These are phyloP conservation scores for Nanorana parkeri DNA, from an alignment of 2,113 vertebrate genomes.

Conservation along the genomic window DNA sequence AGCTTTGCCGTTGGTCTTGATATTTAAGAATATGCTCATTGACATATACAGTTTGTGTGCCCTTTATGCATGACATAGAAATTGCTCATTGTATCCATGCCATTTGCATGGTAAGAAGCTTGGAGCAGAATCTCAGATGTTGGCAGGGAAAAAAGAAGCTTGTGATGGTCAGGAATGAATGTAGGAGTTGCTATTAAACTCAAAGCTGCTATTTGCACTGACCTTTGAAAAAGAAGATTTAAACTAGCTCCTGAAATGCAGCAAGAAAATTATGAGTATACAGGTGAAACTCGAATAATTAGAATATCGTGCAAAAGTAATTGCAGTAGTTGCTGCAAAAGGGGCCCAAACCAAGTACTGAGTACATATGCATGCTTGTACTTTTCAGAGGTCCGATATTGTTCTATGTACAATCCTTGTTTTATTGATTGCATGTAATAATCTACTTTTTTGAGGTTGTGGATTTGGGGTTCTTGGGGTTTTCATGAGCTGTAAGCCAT, in stretches of 20 bases:
- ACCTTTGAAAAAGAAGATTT: slow-evolving; percentile 37
- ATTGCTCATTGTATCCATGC: slow-evolving; percentile 36
- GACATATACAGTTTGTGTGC: slow-evolving; percentile 1
- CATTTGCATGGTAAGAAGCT: slow-evolving; percentile 14
- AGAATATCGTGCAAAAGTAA: too few relatives aligned
- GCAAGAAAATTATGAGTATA: not conserved
- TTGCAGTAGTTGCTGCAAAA: too few relatives aligned
- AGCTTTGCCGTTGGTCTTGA: not conserved
- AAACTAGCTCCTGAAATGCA: slow-evolving; percentile 2
- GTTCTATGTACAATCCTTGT: too few relatives aligned
- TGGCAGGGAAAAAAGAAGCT: not conserved
- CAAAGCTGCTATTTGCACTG: not conserved
- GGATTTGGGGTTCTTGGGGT: too few relatives aligned
- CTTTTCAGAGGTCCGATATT: too few relatives aligned
- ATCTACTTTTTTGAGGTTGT: too few relatives aligned
- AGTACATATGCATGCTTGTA: too few relatives aligned
- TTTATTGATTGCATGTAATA: too few relatives aligned
- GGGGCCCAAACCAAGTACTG: too few relatives aligned
- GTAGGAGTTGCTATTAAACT: not conserved
- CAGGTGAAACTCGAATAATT: too few relatives aligned
- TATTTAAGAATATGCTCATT: slow-evolving; percentile 24
- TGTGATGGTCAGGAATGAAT: not conserved
- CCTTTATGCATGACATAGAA: slow-evolving; percentile 37
- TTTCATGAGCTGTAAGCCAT: too few relatives aligned
- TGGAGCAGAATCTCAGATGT: slow-evolving; percentile 1